Conservation (phyloP, 2,888 invertebrate species). For the Apamea monoglypha region DNA sequence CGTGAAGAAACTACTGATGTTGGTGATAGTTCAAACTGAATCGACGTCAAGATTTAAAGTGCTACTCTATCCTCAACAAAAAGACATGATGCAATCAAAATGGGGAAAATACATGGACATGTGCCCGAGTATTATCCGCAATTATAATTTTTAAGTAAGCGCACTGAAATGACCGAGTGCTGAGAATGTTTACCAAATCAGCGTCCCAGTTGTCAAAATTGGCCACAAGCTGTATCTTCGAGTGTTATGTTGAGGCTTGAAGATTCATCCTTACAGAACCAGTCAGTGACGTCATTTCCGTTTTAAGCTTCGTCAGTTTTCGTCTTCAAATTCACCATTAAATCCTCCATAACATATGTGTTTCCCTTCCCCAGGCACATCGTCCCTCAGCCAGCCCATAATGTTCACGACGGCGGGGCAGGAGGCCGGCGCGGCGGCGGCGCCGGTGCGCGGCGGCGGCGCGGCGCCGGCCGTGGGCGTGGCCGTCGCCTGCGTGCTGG, state of each 20-base stretch:
- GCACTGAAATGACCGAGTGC: background rate
- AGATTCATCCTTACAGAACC: background rate
- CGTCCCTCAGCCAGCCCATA: constrained; percentile 93
- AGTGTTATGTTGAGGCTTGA: background rate
- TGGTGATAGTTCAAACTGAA: background rate
- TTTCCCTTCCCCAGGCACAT: constrained; percentile 91
- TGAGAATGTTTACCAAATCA: background rate
- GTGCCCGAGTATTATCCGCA: background rate
- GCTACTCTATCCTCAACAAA: no score
- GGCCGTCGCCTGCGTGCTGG: constrained; percentile 91
- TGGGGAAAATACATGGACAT: background rate
- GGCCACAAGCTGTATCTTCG: no score
- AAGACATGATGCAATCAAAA: background rate
- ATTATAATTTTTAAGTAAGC: no score
- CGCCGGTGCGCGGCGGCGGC: constrained; percentile 88
- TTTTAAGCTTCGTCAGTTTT: background rate
- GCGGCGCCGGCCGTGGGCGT: constrained; percentile 92
- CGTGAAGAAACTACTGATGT: background rate
- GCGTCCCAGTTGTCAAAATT: background rate
- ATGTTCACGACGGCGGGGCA: constrained; percentile 94
- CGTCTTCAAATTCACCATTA: background rate
- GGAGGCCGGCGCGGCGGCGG: constrained; percentile 93
- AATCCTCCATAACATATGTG: background rate
- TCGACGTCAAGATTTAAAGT: background rate
- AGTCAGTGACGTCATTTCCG: background rate